Base-by-base conservation (phyloP, 2,113 vertebrate species). In the Tenebrosternarchus preto region DNA sequence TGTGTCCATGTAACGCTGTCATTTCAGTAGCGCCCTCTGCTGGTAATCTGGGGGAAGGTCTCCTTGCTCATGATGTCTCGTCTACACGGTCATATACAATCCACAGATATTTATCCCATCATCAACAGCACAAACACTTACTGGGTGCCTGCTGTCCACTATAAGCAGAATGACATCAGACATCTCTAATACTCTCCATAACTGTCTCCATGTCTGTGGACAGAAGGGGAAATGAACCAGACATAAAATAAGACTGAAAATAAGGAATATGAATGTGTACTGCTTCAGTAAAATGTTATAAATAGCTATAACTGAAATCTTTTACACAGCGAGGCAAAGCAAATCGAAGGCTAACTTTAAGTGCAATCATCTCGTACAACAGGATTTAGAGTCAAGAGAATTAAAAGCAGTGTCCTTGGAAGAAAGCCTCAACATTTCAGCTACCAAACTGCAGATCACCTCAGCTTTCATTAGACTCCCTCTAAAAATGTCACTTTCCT, bases 141-240 rank as follows among this genome's bases (percentile, higher is more conserved):
- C 96, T 3, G 96, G 95, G 82, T 97, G 95, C 61, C 96, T 93
- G 70, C 96, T 93, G 53, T 98, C 96, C 43, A 95, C 95, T 57
- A 98, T 94, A 53, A 98, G 92, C 27, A 98, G 88, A 68, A 97
- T 80, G n/a, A 97, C 76, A 68, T 98, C 96, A 0, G 96, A 97
- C 96, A 98, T 98, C 84, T 98, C 96, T 69, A 98, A 83, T 33
- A 98, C 96, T 53, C 96, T 90, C 96, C 96, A 98, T 7, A 98
- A 90, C 86, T 98, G 96, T 74, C 96, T 92, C 96, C 96, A 97
- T 0, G 96, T 98, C 96, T 98, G 82, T 80, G 85, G 83, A 25
- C 2, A 12, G 24, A 19, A 29, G 15, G 6, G 16, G 46, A 17
- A 29, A n/a, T n/a, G 22, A 50, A 73, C 16, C 3, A 59, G 33